A percentile compares a stretch with the other conserved stretches of the same genome.
phyloP scores from a whole-genome alignment of 2,113 vertebrate genomes.

The Otocyon megalotis region DNA sequence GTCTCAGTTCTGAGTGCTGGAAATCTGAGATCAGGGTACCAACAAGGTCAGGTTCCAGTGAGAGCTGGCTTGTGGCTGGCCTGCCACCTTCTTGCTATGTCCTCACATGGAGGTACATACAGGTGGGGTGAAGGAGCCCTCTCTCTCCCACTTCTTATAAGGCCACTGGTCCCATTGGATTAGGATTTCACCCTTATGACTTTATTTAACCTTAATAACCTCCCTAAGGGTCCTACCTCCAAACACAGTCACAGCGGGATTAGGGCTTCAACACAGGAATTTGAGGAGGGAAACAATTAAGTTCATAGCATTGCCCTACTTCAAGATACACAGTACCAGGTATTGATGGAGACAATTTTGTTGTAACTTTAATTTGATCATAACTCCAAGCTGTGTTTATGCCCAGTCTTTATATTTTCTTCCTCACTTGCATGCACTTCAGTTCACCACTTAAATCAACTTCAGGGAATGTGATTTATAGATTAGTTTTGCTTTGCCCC shows the following conservation, averaged over 20 bases:
- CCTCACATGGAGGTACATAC: neutral
- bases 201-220: neutral
- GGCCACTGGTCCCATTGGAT: neutral
- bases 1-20: neutral
- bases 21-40: neutral
- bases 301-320: neutral
- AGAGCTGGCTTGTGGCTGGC: neutral
- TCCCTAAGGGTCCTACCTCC: neutral
- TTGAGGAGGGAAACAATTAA: neutral
- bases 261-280: neutral
- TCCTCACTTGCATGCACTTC: neutral
- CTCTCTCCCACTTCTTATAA: neutral
- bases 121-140: neutral
- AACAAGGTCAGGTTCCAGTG: neutral
- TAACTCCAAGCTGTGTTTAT: neutral
- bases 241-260: neutral
- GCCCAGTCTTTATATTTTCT: constrained; percentile 23
- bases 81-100: neutral
- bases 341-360: neutral
- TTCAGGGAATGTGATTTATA: constrained; percentile 55
- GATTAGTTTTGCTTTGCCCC: constrained; percentile 50
- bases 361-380: neutral
- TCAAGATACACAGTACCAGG: neutral
- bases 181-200: neutral
- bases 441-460: neutral